Evolutionary conservation across 2,888 invertebrate genomes (phyloP).

Genomic region (Andrena flavipes): DNA sequence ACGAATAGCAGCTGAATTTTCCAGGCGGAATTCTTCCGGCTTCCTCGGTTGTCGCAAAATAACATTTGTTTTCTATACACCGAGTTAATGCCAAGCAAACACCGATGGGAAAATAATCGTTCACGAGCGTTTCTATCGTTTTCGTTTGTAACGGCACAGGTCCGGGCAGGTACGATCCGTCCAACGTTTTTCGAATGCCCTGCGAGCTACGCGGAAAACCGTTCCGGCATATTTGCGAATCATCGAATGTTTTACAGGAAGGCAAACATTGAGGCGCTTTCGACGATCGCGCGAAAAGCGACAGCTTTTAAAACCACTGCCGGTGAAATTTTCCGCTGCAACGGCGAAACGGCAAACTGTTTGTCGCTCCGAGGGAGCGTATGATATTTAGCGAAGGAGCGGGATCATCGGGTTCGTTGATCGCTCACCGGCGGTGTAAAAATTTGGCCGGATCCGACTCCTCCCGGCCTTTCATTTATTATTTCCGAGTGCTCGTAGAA

Average conservation of each 20-base stretch:
- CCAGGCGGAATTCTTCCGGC: background rate
- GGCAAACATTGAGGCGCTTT: slow-evolving; percentile 17
- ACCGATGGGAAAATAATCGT: slow-evolving; percentile 33
- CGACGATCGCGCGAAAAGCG: background rate
- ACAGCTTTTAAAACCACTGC: slow-evolving; percentile 13
- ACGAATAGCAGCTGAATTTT: background rate
- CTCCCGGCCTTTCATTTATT: slow-evolving; percentile 2
- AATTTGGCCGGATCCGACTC: background rate
- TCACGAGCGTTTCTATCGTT: background rate
- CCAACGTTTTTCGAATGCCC: background rate
- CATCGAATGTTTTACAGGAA: slow-evolving; percentile 23
- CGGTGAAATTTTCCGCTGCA: slow-evolving; percentile 3
- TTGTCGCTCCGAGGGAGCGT: background rate
- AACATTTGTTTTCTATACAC: slow-evolving; percentile 40
- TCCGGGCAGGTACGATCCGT: no score
- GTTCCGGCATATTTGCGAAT: slow-evolving; percentile 33
- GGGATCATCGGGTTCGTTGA: background rate
- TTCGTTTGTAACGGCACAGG: background rate
- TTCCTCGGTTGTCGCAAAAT: slow-evolving; percentile 5
- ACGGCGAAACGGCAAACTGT: background rate
- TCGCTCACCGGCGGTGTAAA: background rate
- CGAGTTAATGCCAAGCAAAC: slow-evolving; percentile 34
- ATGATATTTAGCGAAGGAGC: background rate
- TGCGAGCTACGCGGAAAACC: background rate
- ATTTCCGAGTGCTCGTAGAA: slow-evolving; percentile 5